Conservation (phyloP, 1,140 invertebrate species). For the Brachystomella parvula region DNA sequence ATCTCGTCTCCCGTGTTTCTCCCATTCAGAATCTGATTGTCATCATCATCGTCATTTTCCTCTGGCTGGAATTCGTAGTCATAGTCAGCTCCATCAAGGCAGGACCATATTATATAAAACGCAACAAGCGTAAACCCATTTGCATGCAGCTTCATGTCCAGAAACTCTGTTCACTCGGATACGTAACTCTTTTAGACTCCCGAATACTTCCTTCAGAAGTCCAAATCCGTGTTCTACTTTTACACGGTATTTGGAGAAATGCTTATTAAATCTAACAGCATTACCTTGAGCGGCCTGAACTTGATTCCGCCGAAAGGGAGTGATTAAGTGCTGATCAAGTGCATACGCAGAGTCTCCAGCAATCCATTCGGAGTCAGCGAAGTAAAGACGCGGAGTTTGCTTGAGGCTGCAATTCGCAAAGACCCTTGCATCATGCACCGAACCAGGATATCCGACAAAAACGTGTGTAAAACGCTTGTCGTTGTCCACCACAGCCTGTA, state of each 20-base stretch:
- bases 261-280: not conserved
- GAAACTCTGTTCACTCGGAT: not conserved
- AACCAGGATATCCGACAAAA: constrained; percentile 15
- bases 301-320: constrained; percentile 4
- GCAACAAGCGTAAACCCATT: constrained; percentile 18
- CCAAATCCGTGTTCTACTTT: constrained; percentile 24
- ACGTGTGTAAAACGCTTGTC: constrained; percentile 2
- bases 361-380: constrained; percentile 1
- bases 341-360: constrained; percentile 14
- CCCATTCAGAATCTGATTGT: not conserved
- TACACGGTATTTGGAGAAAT: constrained; percentile 15
- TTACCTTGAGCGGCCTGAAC: not conserved
- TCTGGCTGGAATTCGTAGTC: too few species aligned
- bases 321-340: not conserved
- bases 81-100: too few species aligned
- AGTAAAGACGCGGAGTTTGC: not conserved
- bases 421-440: constrained; percentile 15
- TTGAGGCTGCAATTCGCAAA: constrained; percentile 7
- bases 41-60: not conserved
- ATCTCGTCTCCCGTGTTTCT: not conserved
- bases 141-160: constrained; percentile 5
- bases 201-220: constrained; percentile 15
- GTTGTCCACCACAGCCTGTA: constrained; percentile 21
- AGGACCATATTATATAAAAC: constrained; percentile 17
- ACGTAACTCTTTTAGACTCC: constrained; percentile 17